Evolutionary conservation across 2,888 invertebrate genomes (phyloP), one percentile per base, ranked within the genome.

Genomic region (Drosophila setosimentum): DNA sequence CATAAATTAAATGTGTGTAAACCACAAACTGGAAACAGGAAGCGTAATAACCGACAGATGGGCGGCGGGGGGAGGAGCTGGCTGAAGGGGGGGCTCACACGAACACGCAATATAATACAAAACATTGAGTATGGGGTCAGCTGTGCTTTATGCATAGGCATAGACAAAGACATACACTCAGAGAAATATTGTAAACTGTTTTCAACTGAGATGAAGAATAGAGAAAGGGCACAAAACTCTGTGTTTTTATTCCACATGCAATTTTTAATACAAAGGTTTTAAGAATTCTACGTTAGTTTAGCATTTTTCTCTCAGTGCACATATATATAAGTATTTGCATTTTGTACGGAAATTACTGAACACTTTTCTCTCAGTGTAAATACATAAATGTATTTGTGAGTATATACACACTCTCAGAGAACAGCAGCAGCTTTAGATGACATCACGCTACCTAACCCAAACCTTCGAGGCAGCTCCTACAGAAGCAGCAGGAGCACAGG

Each of bases 341-440:
- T 11, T 21, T 40, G 18, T 3, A 35, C 11, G 11, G 24, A 13
- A 37, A 37, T n/a, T n/a, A 55, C n/a, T n/a, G n/a, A n/a, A n/a
- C n/a, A n/a, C 8, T 24, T 45, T 45, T 45, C 24, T 45, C 45
- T 45, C 24, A 24, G 45, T 45, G 45, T 24, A 2, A 0, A 24
- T 45, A 16, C 13, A 3, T 7, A 21, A 7, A 16, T 42, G 21
- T 45, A 24, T 24, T 16, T 16, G 42, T 32, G 50, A 21, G 55
- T 79, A 49, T 79, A 49, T 61, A 68, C 42, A 61, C 55, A 37
- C 40, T 33, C 21, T 53, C 40, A 30, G 53, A 49, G 48, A 51
- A 50, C 60, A 45, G 71, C 72, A 57, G 68, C 62, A 74, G 58
- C 54, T 64, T 59, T 78, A 83, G 82, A 85, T 92, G 92, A 92